Evolutionary conservation across 2,888 invertebrate genomes (phyloP).

Genomic region (Sarcophaga variegata): DNA sequence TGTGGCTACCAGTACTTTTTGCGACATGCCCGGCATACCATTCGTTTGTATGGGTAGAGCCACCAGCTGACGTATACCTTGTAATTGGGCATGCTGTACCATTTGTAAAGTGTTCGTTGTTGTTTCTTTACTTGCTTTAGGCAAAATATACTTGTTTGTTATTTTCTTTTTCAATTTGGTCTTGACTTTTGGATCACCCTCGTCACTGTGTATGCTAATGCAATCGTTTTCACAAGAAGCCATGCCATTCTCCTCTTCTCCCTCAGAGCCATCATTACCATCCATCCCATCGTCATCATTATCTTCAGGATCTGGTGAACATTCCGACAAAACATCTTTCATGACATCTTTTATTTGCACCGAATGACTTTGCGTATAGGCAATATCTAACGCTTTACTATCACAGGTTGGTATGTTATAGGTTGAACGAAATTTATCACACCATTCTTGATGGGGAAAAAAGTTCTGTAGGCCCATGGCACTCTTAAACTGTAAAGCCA

Average conservation of each 20-base stretch:
- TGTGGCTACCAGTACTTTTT: constrained; percentile 78
- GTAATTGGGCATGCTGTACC: constrained; percentile 48
- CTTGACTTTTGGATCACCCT: constrained; percentile 64
- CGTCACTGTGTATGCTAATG: constrained; percentile 67
- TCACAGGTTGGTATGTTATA: constrained; percentile 77
- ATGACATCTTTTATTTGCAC: constrained; percentile 79
- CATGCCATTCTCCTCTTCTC: constrained; percentile 35
- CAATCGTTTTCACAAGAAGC: constrained; percentile 57
- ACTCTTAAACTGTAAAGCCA: constrained; percentile 79
- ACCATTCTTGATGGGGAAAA: constrained; percentile 79
- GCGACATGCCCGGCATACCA: constrained; percentile 72
- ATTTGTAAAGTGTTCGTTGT: constrained; percentile 35
- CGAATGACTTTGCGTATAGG: constrained; percentile 77
- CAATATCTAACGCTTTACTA: constrained; percentile 76
- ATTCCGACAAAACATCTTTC: constrained; percentile 76
- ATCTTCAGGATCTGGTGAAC: constrained; percentile 70
- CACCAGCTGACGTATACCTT: constrained; percentile 69
- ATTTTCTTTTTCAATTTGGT: constrained; percentile 23
- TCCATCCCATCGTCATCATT: constrained; percentile 65
- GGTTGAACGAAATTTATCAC: constrained; percentile 77
- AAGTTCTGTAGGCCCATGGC: constrained; percentile 78
- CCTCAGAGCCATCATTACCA: constrained; percentile 36
- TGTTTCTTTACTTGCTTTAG: constrained; percentile 1
- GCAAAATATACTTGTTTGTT: constrained; percentile 15
- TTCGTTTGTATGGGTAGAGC: constrained; percentile 67